These are phyloP conservation scores for Suncus etruscus DNA, from an alignment of 2,113 vertebrate species.

Conservation along the genomic window DNA sequence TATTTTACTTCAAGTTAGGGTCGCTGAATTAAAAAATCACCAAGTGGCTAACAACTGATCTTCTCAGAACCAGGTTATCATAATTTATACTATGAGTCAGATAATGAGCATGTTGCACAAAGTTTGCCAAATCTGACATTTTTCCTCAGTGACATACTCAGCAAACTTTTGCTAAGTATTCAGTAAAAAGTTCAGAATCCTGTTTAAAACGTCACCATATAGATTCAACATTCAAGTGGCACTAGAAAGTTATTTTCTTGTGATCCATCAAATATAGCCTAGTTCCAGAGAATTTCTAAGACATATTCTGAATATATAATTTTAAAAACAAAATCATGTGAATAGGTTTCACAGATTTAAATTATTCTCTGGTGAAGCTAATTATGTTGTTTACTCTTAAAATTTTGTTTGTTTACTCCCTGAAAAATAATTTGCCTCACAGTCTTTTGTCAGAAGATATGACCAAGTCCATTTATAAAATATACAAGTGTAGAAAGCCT, in stretches of 20 bases:
- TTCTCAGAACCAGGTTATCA: rapidly evolving
- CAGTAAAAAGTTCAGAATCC: background rate
- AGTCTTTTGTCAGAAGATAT: background rate
- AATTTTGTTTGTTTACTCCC: background rate
- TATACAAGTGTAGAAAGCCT: background rate
- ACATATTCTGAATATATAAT: background rate
- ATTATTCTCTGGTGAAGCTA: background rate
- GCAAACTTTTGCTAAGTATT: background rate
- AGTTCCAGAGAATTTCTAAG: background rate
- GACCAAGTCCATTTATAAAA: constrained; percentile 8
- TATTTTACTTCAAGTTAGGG: background rate
- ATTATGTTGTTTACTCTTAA: background rate
- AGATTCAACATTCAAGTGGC: too few species aligned
- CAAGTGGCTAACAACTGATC: background rate
- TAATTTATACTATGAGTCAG: background rate
- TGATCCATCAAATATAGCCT: background rate
- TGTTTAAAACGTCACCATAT: background rate
- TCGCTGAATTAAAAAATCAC: background rate
- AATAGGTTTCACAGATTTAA: background rate
- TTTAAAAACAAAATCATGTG: background rate
- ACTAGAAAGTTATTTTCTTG: too few species aligned
- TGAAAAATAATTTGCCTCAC: background rate
- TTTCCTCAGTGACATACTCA: background rate
- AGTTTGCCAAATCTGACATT: background rate
- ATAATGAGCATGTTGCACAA: background rate